phyloP scores from a whole-genome alignment of 2,888 invertebrate species.

The Labia minor region DNA sequence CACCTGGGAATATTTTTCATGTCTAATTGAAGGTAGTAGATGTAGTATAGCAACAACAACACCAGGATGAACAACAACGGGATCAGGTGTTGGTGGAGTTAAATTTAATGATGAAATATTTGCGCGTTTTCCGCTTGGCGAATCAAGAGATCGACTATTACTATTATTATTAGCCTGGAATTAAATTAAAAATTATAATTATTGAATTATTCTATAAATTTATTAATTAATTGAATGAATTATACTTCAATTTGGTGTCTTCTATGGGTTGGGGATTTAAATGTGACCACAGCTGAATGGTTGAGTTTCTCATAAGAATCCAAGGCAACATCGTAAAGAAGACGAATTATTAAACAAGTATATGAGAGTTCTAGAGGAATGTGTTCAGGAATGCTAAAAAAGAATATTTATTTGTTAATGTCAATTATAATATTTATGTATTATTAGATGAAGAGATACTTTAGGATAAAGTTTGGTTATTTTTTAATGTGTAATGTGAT shows the following conservation, averaged over 20 bases:
- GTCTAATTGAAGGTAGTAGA: constrained; percentile 74
- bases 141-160: constrained; percentile 30
- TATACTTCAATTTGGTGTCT: constrained; percentile 26
- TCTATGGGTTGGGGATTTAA: constrained; percentile 32
- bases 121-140: constrained; percentile 40
- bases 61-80: constrained; percentile 89
- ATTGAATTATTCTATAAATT: too few relatives aligned
- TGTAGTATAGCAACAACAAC: constrained; percentile 83
- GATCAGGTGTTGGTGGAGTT: constrained; percentile 59
- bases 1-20: constrained; percentile 37
- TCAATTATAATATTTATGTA: too few relatives aligned
- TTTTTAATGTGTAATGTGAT: constrained; percentile 9
- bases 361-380: constrained; percentile 71
- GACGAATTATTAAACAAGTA: constrained; percentile 72
- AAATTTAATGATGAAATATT: constrained; percentile 65
- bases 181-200: neutral
- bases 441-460: neutral
- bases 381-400: constrained; percentile 51
- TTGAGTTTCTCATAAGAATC: constrained; percentile 89
- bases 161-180: neutral
- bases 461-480: neutral
- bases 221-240: neutral
- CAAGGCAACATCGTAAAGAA: constrained; percentile 88
- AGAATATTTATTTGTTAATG: too few relatives aligned
- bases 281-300: constrained; percentile 39